phyloP scores from a whole-genome alignment of 1,140 invertebrate species.

The Zaprionus inermis region DNA sequence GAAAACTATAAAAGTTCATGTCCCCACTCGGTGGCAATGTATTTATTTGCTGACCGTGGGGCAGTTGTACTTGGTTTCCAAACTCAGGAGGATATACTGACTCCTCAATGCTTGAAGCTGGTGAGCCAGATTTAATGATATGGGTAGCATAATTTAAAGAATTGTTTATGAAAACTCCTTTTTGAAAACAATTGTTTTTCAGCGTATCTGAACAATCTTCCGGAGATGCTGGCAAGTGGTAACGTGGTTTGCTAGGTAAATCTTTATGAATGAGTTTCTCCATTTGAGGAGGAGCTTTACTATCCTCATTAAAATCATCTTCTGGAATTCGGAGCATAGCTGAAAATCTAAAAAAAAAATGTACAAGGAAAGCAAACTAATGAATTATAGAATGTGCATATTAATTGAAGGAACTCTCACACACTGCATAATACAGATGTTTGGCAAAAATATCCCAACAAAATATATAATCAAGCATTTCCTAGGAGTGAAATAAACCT shows the following conservation, averaged over 20 bases:
- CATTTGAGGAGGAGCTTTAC: constrained; percentile 48
- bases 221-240: constrained; percentile 51
- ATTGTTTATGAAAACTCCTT: constrained; percentile 48
- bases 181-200: constrained; percentile 62
- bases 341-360: constrained; percentile 39
- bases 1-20: constrained; percentile 65
- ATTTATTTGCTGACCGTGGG: constrained; percentile 57
- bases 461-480: neutral
- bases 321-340: constrained; percentile 64
- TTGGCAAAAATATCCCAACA: neutral
- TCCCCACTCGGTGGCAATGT: constrained; percentile 52
- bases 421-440: neutral
- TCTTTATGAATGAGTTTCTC: constrained; percentile 55
- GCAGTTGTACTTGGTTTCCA: constrained; percentile 54
- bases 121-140: constrained; percentile 65
- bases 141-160: constrained; percentile 58
- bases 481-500: too few relatives aligned
- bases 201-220: constrained; percentile 58
- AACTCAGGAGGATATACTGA: constrained; percentile 53
- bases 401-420: neutral
- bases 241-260: constrained; percentile 45
- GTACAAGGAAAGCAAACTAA: neutral
- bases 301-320: constrained; percentile 63
- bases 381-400: neutral
- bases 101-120: constrained; percentile 62